Evolutionary conservation across 2,113 vertebrate genomes (phyloP), one percentile per base, ranked within the genome.

Genomic region (Hymenochirus boettgeri): DNA sequence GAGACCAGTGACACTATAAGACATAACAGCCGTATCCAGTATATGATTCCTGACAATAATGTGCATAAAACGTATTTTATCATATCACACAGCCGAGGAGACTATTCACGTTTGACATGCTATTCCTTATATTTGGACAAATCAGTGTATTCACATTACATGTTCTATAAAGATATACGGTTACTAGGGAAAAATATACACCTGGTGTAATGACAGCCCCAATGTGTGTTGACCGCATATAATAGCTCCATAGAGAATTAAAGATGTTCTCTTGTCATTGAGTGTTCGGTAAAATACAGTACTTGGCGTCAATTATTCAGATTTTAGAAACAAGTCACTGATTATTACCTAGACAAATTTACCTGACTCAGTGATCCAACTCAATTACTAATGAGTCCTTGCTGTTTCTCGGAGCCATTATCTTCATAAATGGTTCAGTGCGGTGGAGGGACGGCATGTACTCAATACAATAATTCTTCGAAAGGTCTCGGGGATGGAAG

Each of bases 161-260:
- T 23, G 42, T 31, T 63, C 15, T 45, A 25, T 21, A 8, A 26
- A 27, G 35, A 17, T 9, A 75, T 67, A 73, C 71, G 74, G 71
- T 21, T n/a, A n/a, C n/a, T n/a, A n/a, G n/a, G n/a, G 72, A 70
- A 60, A 70, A 74, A 77, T 72, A n/a, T n/a, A 59, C 72, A 72
- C 53, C 79, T 80, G 72, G 39, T 42, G 70, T 75, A 77, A 5
- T 6, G 65, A 73, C 55, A 74, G 74, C 65, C 0, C 0, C 69
- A 70, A 74, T n/a, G 78, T 72, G 71, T 57, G 72, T n/a, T 65
- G 57, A 60, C 74, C 75, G 72, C 75, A 70, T 72, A 71, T 59
- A 60, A 76, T 57, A 74, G 60, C 35, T 77, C 59, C 42, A 69
- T 62, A 19, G 66, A 74, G 75, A 77, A 71, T 74, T 62, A 48